Base-by-base conservation (phyloP, 2,888 invertebrate genomes). In the Cordylochernes scorpioides region DNA sequence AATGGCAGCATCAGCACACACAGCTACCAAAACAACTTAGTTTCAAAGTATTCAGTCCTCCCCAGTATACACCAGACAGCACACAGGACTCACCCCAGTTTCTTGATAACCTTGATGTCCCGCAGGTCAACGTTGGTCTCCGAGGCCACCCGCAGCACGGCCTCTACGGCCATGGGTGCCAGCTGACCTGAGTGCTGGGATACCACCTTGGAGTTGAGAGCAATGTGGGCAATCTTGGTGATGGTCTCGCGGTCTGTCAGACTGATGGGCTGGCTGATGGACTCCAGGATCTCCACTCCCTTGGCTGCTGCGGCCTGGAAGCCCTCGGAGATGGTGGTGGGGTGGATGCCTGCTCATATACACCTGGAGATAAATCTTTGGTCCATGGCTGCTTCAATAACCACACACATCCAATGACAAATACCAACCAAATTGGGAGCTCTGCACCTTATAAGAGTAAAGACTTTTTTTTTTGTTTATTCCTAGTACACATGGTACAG, bases 121-220 rank as follows among this genome's bases (percentile, higher is more conserved):
- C 61, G 46, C 19, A 99, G 62, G 56, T 97, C 86, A 16, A 91
- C 84, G 43, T 72, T 67, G 4, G 59, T 61, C 36, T 71, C 70
- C 25, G 65, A 64, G 5, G 65, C 64, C 46, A 84, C 71, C 54
- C 73, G 72, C 38, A 86, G 62, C 25, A 97, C 88, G 27, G 97
- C 91, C 53, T 91, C 75, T 1, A 97, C 97, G 39, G 97, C 94
- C 50, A 99, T 68, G 2, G 94, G 94, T 18, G 91, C 88, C 44
- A 99, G 58, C 17, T 80, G 65, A 49, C 74, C 78, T 14, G 91
- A 88, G 51, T 97, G 86, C 54, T 99, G 94, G 0, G 82, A 91
- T 0, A 99, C 97, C 17, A 97, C 91, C 62, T 99, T 97, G 0
- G 94, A 97, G 57, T 91, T 94, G 7, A 99, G 61, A 2, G 94